Evolutionary conservation across 2,113 vertebrate species (phyloP).

Genomic region (rat (Rattus norvegicus)): DNA sequence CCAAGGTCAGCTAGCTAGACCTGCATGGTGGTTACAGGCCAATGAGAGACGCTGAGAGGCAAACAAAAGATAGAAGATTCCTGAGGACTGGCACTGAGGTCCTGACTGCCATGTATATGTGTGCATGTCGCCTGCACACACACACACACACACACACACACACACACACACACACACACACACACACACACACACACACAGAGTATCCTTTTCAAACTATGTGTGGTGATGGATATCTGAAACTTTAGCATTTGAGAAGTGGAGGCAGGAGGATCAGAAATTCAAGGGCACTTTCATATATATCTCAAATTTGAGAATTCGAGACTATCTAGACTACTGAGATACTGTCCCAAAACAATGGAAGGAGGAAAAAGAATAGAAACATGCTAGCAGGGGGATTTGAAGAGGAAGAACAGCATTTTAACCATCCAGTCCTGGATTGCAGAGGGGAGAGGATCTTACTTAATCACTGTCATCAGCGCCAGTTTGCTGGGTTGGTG

Average conservation of each 20-base stretch:
- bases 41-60: not conserved
- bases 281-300: not conserved
- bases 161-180: not conserved
- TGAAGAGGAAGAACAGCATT: not conserved
- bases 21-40: not conserved
- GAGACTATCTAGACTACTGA: not conserved
- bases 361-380: not conserved
- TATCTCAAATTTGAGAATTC: not conserved
- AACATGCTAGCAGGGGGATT: not conserved
- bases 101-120: not conserved
- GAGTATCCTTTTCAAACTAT: not conserved
- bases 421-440: not conserved
- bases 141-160: not conserved
- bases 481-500: slow-evolving; percentile 10
- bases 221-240: not conserved
- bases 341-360: not conserved
- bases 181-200: not conserved
- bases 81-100: not conserved
- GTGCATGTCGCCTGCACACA: not conserved
- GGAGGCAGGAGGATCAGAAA: not conserved
- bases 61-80: not conserved
- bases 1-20: not conserved
- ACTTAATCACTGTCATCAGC: not conserved
- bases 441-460: not conserved
- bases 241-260: not conserved